Evolutionary conservation across 1,140 invertebrate species (phyloP), one percentile per base, ranked within the genome.

Genomic region (Drosophila pseudoobscura): DNA sequence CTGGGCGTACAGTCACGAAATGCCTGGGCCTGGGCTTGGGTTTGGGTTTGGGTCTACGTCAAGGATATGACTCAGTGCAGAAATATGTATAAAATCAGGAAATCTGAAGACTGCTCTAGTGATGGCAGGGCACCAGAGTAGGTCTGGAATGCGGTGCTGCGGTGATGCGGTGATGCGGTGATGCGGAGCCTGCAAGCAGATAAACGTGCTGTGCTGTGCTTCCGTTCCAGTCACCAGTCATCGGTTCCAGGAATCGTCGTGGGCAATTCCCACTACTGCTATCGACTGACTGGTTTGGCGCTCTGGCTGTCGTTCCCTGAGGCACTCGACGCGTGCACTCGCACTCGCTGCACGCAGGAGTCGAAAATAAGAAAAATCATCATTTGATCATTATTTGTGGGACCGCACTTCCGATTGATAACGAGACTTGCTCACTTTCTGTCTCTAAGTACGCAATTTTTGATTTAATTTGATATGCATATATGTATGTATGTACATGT

Each of bases 21-120:
- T 55, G 24, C 35, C 41, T 63, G 9, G 35, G 3, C 11, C 35
- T 26, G 3, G 20, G 56, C 13, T 31, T 26, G 24, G 5, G 24
- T 5, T 5, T 24, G 24, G 3, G 3, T 4, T 4, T 26, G 24
- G 24, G 24, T 26, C 39, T 6, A 5, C 59, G 45, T 62, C 79
- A 78, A 82, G 78, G 78, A 39, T 7, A 75, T 77, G 75, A 77
- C 17, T 70, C 75, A 77, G 20, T 24, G 41, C 13, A 31, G 9
- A 63, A 51, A 46, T 56, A 82, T 82, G 78, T 51, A 29, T 24
- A n/a, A 43, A 31, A 71, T 60, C 47, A 60, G 68, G 68, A 71
- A 71, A 70, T 58, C 35, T 24, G 11, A 39, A 39, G 11, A 13
- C 9, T 17, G 17, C n/a, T 39, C 5, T 15, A 29, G 29, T 26